phyloP scores from a whole-genome alignment of 2,113 vertebrate genomes.

The Odontophorus gujanensis region DNA sequence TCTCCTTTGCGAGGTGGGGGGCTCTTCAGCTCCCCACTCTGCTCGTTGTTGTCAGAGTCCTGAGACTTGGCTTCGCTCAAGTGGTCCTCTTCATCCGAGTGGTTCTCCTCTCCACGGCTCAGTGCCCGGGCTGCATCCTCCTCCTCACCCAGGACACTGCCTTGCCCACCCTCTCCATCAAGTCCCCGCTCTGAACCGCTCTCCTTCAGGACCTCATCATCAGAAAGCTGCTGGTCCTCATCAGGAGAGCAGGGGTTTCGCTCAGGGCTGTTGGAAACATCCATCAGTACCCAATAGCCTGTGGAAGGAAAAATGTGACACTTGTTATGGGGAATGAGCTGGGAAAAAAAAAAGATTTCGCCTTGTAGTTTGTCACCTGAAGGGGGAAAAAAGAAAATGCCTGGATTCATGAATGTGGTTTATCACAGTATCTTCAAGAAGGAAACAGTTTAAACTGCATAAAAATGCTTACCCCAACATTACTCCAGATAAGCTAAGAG shows the following conservation, averaged over 20 bases:
- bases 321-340: background rate
- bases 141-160: slow-evolving; percentile 72
- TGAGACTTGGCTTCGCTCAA: slow-evolving; percentile 84
- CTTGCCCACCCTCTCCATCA: slow-evolving; percentile 66
- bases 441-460: background rate
- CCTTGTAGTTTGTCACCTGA: background rate
- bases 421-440: background rate
- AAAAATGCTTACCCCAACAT: background rate
- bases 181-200: slow-evolving; percentile 74
- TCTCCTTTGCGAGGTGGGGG: slow-evolving; percentile 58
- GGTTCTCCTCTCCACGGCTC: slow-evolving; percentile 65
- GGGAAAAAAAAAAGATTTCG: background rate
- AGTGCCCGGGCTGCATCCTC: slow-evolving; percentile 57
- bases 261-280: slow-evolving; percentile 92
- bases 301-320: background rate
- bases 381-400: background rate
- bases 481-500: accelerated
- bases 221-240: slow-evolving; percentile 77
- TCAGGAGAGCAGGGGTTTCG: slow-evolving; percentile 89
- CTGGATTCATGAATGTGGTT: background rate
- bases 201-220: slow-evolving; percentile 85
- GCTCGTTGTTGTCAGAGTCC: slow-evolving; percentile 83
- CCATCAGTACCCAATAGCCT: slow-evolving; percentile 86
- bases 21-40: slow-evolving; percentile 57
- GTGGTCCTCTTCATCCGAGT: slow-evolving; percentile 80